Evolutionary conservation across 2,113 vertebrate species (phyloP).

Genomic region (Recurvirostra avosetta): DNA sequence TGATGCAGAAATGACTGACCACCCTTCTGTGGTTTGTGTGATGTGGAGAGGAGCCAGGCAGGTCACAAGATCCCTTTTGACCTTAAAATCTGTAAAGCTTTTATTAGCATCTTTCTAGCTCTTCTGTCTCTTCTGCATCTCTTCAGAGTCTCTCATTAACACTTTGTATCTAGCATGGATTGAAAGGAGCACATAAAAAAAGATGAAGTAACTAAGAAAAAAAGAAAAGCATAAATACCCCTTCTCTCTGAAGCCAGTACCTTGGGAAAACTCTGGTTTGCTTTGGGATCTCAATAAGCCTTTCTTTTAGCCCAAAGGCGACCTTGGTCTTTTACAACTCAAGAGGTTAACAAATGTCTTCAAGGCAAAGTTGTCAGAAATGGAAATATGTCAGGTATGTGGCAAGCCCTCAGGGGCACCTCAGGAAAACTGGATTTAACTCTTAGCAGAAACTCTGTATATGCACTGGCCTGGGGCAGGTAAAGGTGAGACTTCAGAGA

Average conservation of each 20-base stretch:
- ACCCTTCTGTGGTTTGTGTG: neutral
- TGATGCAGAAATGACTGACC: neutral
- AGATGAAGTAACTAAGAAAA: neutral
- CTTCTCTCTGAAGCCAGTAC: neutral
- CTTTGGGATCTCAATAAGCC: neutral
- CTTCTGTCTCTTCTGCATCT: neutral
- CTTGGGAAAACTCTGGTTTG: slow-evolving; percentile 19
- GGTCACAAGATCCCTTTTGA: neutral
- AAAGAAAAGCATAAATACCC: neutral
- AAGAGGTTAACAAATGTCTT: slow-evolving; percentile 58
- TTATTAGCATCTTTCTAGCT: neutral
- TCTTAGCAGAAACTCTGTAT: slow-evolving; percentile 50
- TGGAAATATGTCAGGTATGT: slow-evolving; percentile 84
- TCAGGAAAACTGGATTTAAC: slow-evolving; percentile 69
- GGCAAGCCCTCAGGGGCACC: slow-evolving; percentile 60
- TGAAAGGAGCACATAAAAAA: neutral
- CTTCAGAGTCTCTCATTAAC: neutral
- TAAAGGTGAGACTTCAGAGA: slow-evolving; percentile 30
- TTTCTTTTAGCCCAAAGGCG: slow-evolving; percentile 56
- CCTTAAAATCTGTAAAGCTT: neutral
- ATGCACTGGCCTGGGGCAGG: slow-evolving; percentile 22
- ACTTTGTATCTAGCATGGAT: neutral
- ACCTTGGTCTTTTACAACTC: slow-evolving; percentile 63
- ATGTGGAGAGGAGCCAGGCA: neutral
- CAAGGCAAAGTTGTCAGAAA: slow-evolving; percentile 59